Percentiles rank a stretch among this genome's conserved stretches.
Conservation (phyloP, 1,140 invertebrate species). For the Proctacanthus coquilletti region DNA sequence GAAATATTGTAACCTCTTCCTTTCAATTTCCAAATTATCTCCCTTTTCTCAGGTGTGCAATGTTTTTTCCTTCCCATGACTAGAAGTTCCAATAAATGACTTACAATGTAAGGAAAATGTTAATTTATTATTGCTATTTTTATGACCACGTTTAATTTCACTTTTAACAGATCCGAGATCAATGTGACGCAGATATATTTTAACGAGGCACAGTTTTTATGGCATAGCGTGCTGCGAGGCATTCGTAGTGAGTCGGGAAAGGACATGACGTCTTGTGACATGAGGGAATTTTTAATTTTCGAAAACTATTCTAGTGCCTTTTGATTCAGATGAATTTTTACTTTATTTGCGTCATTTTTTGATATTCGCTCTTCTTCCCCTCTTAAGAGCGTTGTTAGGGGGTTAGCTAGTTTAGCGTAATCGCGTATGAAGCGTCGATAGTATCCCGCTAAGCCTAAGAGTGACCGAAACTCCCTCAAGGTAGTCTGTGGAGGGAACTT, state of each 20-base stretch:
- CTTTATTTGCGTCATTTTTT: constrained; percentile 10
- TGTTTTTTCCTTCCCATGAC: too few species aligned
- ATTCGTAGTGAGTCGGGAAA: constrained; percentile 16
- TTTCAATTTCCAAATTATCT: too few species aligned
- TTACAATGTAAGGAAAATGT: too few species aligned
- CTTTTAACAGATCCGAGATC: too few species aligned
- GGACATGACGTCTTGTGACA: constrained; percentile 18
- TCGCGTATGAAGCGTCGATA: constrained; percentile 15
- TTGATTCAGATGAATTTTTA: constrained; percentile 14
- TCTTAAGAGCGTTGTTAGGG: constrained; percentile 5
- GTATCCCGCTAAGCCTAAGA: constrained; percentile 17
- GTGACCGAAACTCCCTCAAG: constrained; percentile 10
- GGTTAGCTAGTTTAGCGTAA: constrained; percentile 10
- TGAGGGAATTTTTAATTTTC: constrained; percentile 10
- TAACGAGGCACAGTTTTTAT: too few species aligned
- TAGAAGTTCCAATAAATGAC: too few species aligned
- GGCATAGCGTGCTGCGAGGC: constrained; percentile 12
- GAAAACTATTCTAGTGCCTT: constrained; percentile 11
- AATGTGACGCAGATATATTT: too few species aligned
- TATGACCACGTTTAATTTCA: too few species aligned
- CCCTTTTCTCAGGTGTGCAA: too few species aligned
- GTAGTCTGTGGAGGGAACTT: constrained; percentile 13
- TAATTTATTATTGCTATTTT: too few species aligned
- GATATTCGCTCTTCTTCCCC: constrained; percentile 3
- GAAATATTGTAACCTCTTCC: too few species aligned